A percentile compares a stretch with the other conserved stretches of the same genome.
phyloP scores from a whole-genome alignment of 2,888 invertebrate genomes.

The Hoplodrina blanda region DNA sequence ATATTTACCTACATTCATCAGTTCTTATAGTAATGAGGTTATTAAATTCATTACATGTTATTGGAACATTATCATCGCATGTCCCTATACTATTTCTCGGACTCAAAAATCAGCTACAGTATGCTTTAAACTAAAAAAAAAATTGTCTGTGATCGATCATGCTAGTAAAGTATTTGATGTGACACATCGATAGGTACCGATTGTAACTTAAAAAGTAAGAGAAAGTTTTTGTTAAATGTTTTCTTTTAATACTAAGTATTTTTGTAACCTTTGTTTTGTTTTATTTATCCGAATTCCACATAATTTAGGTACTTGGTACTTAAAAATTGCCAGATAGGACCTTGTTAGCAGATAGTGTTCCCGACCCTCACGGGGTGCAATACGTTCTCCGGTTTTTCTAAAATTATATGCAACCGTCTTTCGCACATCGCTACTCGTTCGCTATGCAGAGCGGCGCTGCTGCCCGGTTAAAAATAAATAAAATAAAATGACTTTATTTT shows the following conservation, averaged over 20 bases:
- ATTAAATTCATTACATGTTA: slow-evolving; percentile 10
- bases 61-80: slow-evolving; percentile 12
- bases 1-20: background rate
- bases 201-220: slow-evolving; percentile 68
- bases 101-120: slow-evolving; percentile 28
- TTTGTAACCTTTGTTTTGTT: slow-evolving; percentile 60
- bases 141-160: slow-evolving; percentile 66
- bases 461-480: no score
- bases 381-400: no score
- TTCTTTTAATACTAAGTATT: slow-evolving; percentile 70
- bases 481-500: no score
- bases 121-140: slow-evolving; percentile 49
- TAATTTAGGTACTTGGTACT: background rate
- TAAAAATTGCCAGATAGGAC: no score
- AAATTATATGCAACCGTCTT: no score
- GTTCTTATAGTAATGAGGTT: slow-evolving; percentile 1
- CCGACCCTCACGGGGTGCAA: no score
- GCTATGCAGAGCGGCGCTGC: no score
- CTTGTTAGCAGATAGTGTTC: no score
- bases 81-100: slow-evolving; percentile 25
- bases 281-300: slow-evolving; percentile 19
- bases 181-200: slow-evolving; percentile 48
- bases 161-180: slow-evolving; percentile 58
- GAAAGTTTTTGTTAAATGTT: slow-evolving; percentile 68
- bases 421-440: no score